These are phyloP conservation scores for Brachyalestes nurse DNA, from an alignment of 2,797 vertebrate species.

Conservation along the genomic window DNA sequence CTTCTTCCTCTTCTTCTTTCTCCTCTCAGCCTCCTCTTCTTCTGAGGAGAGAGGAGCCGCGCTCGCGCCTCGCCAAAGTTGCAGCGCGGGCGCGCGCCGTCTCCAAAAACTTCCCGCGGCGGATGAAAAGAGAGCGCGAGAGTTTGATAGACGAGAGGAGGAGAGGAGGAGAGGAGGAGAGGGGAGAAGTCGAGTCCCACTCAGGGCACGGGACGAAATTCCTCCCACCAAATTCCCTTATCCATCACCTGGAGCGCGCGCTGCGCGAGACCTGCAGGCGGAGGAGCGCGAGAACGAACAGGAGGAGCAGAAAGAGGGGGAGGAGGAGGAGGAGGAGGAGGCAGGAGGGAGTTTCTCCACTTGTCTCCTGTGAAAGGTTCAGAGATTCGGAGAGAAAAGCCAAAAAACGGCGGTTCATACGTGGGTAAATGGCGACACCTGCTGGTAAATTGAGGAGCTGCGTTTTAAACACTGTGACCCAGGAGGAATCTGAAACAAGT, in stretches of 20 bases:
- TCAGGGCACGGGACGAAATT: constrained; percentile 19
- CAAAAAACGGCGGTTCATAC: neutral
- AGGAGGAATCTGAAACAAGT: no score
- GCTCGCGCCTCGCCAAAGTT: constrained; percentile 45
- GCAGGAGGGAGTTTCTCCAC: constrained; percentile 26
- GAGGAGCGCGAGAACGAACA: constrained; percentile 45
- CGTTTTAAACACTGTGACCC: neutral
- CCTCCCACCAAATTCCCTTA: constrained; percentile 24
- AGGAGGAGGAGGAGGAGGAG: neutral
- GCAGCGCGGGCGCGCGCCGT: constrained; percentile 36
- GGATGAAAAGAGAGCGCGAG: neutral
- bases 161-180: neutral
- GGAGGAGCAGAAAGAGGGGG: neutral
- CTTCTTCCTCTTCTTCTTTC: neutral
- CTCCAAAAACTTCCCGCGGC: constrained; percentile 46
- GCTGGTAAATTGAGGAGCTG: constrained; percentile 3
- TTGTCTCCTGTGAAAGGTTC: constrained; percentile 50
- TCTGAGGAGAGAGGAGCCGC: neutral
- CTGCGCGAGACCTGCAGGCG: constrained; percentile 28
- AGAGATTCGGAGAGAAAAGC: constrained; percentile 33
- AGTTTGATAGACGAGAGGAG: neutral
- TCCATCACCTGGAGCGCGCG: constrained; percentile 33
- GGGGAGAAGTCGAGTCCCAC: constrained; percentile 21
- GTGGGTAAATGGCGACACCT: constrained; percentile 38
- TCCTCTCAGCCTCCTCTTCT: no score